These are phyloP conservation scores for Carposina sasakii DNA, from an alignment of 1,140 invertebrate species.

Conservation along the genomic window DNA sequence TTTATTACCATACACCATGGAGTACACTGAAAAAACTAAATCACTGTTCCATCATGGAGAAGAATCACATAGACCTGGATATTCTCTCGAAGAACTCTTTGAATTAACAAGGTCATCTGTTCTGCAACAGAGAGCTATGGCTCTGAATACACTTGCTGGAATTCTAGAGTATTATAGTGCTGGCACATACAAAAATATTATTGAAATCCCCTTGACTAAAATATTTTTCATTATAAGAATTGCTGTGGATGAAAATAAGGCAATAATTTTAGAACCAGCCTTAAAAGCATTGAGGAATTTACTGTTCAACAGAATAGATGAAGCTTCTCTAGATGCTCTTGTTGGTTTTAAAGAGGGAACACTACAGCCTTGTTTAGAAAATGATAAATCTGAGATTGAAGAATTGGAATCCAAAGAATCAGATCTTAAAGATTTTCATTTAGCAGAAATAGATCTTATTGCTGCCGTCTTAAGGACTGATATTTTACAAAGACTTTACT, in stretches of 20 bases:
- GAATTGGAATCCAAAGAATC: slow-evolving; percentile 76
- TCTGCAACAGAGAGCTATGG: slow-evolving; percentile 85
- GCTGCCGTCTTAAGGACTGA: slow-evolving; percentile 84
- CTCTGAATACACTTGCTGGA: slow-evolving; percentile 84
- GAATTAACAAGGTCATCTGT: slow-evolving; percentile 79
- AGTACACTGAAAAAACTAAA: slow-evolving; percentile 74
- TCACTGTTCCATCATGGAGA: slow-evolving; percentile 92
- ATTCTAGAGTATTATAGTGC: slow-evolving; percentile 82
- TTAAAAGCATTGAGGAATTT: slow-evolving; percentile 82
- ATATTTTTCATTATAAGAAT: slow-evolving; percentile 88
- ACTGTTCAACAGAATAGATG: slow-evolving; percentile 83
- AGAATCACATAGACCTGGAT: slow-evolving; percentile 91
- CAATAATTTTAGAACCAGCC: slow-evolving; percentile 80
- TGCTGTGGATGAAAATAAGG: slow-evolving; percentile 88
- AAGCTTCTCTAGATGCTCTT: slow-evolving; percentile 81
- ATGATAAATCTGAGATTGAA: slow-evolving; percentile 69
- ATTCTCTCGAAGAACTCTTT: slow-evolving; percentile 89
- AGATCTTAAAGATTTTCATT: slow-evolving; percentile 87
- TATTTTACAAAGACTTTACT: slow-evolving; percentile 81
- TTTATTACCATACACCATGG: slow-evolving; percentile 77
- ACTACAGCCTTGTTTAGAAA: slow-evolving; percentile 76
- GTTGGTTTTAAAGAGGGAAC: slow-evolving; percentile 79
- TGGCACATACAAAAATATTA: slow-evolving; percentile 80
- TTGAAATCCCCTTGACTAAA: slow-evolving; percentile 77
- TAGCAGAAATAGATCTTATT: slow-evolving; percentile 84